Base-by-base conservation (phyloP, 1,140 invertebrate species). In the Frieseomelitta varia region DNA sequence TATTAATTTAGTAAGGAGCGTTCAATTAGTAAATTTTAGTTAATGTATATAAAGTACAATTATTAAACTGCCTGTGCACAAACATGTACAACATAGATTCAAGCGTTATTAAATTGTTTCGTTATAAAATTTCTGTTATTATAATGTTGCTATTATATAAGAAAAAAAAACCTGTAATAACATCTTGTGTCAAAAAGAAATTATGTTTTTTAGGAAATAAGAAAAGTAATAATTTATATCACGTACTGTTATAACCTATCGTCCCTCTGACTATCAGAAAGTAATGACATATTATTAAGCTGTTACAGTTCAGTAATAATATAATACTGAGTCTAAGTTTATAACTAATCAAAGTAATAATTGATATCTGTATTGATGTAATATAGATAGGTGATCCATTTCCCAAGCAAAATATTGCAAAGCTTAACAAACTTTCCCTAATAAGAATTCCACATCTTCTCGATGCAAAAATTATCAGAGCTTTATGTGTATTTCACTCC, bases 321-420 rank as follows among this genome's bases (percentile, higher is more conserved):
- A 69, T 88, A 47, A 81, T 87, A 67, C 69, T 79, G 58, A 79
- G 15, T 85, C 77, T 84, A 89, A 91, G 74, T 87, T 89, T 80
- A 86, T 85, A 69, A 81, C 72, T 90, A 90, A 91, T 90, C 85
- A 88, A 90, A 90, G 76, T 90, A 87, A 86, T 86, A 87, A 86
- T 78, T 84, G 63, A 81, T 89, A 87, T 91, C 61, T 84, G 65
- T 91, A 80, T 91, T 34, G 78, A 90, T 72, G 76, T 91, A 86
- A 86, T 78, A 82, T 90, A 90, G 72, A 61, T 88, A 87, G 78
- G 86, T 56, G 56, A 80, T 85, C 67, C 75, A 71, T 81, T 90
- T 85, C 61, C 72, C 63, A 74, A 81, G 69, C 30, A 86, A 85
- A 81, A 81, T 72, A 68, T 87, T 82, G 67, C 68, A 68, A 85